phyloP scores from a whole-genome alignment of 2,888 invertebrate genomes.

The Ephialtes manifestator region DNA sequence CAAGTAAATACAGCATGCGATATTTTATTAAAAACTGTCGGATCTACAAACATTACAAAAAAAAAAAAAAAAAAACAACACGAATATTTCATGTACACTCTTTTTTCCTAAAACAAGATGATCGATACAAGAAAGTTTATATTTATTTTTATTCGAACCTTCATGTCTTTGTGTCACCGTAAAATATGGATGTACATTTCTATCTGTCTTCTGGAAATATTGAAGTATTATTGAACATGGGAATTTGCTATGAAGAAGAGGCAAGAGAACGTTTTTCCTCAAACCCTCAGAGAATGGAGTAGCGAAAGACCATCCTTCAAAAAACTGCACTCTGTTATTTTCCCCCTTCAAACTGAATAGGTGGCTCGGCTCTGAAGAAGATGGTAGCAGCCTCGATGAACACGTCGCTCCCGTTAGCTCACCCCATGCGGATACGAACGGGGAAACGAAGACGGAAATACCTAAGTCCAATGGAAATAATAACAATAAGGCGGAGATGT shows the following conservation, averaged over 20 bases:
- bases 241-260: not conserved
- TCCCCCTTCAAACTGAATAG: conserved; percentile 71
- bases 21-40: not conserved
- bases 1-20: conserved; percentile 65
- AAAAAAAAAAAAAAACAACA: not conserved
- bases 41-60: no score
- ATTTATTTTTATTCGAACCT: no score
- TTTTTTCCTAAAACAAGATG: no score
- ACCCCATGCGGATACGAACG: conserved; percentile 37
- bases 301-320: not conserved
- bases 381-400: conserved; percentile 73
- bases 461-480: conserved; percentile 72
- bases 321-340: conserved; percentile 37
- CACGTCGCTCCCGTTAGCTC: conserved; percentile 55
- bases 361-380: conserved; percentile 75
- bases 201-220: conserved; percentile 35
- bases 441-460: conserved; percentile 72
- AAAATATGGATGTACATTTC: not conserved
- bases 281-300: not conserved
- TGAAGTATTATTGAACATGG: conserved; percentile 47
- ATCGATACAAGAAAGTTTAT: not conserved
- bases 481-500: conserved; percentile 65
- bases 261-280: not conserved
- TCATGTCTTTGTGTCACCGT: no score
- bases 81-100: no score